Evolutionary conservation across 1,140 invertebrate species (phyloP).

Genomic region (Lerema accius): DNA sequence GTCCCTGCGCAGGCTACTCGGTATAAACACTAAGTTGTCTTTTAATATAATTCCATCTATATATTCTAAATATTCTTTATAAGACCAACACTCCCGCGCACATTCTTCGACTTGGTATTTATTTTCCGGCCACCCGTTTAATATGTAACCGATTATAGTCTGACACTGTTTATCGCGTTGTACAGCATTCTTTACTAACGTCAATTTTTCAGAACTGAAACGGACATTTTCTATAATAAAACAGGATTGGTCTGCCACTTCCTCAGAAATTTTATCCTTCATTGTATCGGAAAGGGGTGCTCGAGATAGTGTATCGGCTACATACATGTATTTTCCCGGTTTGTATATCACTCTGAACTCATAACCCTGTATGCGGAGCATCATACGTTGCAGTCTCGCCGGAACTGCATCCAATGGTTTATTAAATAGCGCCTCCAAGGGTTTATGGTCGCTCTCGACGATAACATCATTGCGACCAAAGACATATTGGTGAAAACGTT

Average conservation of each 20-base stretch:
- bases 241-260: slow-evolving; percentile 35
- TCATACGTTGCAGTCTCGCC: not conserved
- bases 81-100: slow-evolving; percentile 29
- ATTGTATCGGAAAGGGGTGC: not conserved
- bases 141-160: too few species aligned
- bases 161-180: not conserved
- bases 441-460: slow-evolving; percentile 41
- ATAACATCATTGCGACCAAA: slow-evolving; percentile 35
- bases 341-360: slow-evolving; percentile 50
- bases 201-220: slow-evolving; percentile 35
- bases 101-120: not conserved
- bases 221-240: slow-evolving; percentile 36
- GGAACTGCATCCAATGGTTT: slow-evolving; percentile 32
- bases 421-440: slow-evolving; percentile 37
- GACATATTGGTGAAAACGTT: slow-evolving; percentile 36
- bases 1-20: slow-evolving; percentile 1
- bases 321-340: slow-evolving; percentile 56
- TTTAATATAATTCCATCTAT: slow-evolving; percentile 50
- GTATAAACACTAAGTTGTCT: slow-evolving; percentile 37
- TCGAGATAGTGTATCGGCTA: slow-evolving; percentile 37
- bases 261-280: not conserved
- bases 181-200: slow-evolving; percentile 8
- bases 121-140: too few species aligned
- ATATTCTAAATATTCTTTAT: slow-evolving; percentile 34
- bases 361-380: slow-evolving; percentile 63